phyloP scores from a whole-genome alignment of 2,888 invertebrate genomes.

The Hypselothyrea guttata region DNA sequence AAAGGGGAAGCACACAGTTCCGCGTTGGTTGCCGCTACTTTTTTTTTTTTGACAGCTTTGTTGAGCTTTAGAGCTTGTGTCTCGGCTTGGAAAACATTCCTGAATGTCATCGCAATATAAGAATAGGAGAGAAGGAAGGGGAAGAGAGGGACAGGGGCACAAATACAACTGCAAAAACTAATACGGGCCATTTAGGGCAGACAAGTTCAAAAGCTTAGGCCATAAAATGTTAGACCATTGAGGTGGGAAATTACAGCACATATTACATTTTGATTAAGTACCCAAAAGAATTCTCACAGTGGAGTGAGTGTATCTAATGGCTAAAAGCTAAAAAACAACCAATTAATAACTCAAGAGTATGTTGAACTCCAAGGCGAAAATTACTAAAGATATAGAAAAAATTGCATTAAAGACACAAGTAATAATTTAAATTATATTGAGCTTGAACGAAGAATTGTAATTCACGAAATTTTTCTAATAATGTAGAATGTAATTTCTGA shows the following conservation, averaged over 20 bases:
- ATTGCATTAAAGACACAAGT: too few relatives aligned
- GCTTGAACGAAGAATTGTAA: too few relatives aligned
- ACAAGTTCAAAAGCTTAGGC: slow-evolving; percentile 53
- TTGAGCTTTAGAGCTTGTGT: slow-evolving; percentile 45
- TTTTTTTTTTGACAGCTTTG: slow-evolving; percentile 57
- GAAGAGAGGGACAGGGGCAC: too few relatives aligned
- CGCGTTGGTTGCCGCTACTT: slow-evolving; percentile 48
- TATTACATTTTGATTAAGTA: slow-evolving; percentile 54
- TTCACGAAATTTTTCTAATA: too few relatives aligned
- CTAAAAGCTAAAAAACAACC: background rate
- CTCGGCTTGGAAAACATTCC: slow-evolving; percentile 56
- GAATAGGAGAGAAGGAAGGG: too few relatives aligned
- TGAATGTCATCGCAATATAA: slow-evolving; percentile 59
- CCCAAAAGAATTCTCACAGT: slow-evolving; percentile 39
- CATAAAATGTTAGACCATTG: slow-evolving; percentile 28
- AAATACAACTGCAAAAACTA: slow-evolving; percentile 34
- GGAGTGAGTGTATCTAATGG: slow-evolving; percentile 25
- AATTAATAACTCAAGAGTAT: too few relatives aligned
- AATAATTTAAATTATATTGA: too few relatives aligned
- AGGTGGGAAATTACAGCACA: slow-evolving; percentile 31
- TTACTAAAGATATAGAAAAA: too few relatives aligned
- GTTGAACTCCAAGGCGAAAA: too few relatives aligned
- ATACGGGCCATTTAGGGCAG: slow-evolving; percentile 59
- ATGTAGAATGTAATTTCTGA: too few relatives aligned
- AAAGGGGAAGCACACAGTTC: slow-evolving; percentile 31